Evolutionary conservation across 2,888 invertebrate species (phyloP).

Genomic region (Exocentrus adspersus): DNA sequence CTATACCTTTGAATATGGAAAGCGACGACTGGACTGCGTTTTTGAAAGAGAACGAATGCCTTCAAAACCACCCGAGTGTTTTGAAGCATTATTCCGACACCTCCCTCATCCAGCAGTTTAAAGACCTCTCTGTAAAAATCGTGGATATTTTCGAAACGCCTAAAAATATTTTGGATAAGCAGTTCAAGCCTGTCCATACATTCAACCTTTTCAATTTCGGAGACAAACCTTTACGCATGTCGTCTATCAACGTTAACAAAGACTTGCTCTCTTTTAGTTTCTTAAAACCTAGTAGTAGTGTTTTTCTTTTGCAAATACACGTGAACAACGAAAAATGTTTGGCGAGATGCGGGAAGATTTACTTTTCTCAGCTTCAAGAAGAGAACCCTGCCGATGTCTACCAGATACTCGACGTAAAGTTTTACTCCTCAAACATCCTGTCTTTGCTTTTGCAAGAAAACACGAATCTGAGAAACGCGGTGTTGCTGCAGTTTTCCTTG

Average conservation of each 20-base stretch:
- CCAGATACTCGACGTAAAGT: constrained; percentile 75
- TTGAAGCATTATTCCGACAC: constrained; percentile 79
- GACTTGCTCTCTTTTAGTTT: constrained; percentile 67
- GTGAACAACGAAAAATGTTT: constrained; percentile 56
- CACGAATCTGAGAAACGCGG: constrained; percentile 51
- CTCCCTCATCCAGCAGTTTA: constrained; percentile 85
- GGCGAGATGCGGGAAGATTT: constrained; percentile 67
- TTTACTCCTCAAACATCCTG: constrained; percentile 77
- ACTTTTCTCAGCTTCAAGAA: constrained; percentile 63
- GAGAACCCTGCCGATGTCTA: constrained; percentile 58
- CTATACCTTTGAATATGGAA: constrained; percentile 74
- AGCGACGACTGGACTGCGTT: constrained; percentile 84
- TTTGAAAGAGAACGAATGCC: constrained; percentile 77
- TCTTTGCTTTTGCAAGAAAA: constrained; percentile 75
- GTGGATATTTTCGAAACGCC: constrained; percentile 75
- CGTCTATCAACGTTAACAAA: constrained; percentile 66
- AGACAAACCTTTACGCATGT: constrained; percentile 60
- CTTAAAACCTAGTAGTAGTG: constrained; percentile 63
- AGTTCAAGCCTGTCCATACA: constrained; percentile 69
- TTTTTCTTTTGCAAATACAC: constrained; percentile 66
- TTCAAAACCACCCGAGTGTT: constrained; percentile 76
- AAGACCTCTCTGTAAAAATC: constrained; percentile 73
- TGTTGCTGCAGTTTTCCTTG: constrained; percentile 54
- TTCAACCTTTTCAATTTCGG: constrained; percentile 60
- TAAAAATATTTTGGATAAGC: constrained; percentile 71